Evolutionary conservation across 2,888 invertebrate genomes (phyloP).

Genomic region (Watsonalla binaria): DNA sequence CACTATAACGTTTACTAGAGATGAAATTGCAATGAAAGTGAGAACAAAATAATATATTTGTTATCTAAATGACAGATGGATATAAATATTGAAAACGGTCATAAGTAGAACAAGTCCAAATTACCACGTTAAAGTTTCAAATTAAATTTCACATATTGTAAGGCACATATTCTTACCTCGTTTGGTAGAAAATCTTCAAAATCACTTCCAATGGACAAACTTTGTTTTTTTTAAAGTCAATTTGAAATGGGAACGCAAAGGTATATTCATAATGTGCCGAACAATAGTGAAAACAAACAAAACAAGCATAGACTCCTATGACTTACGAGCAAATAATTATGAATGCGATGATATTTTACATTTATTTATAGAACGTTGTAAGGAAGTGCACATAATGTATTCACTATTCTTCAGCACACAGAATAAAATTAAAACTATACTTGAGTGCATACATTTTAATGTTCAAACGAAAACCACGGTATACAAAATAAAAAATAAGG

Average conservation of each 20-base stretch:
- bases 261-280: conserved; percentile 81
- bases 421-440: conserved; percentile 46
- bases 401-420: conserved; percentile 80
- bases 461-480: conserved; percentile 32
- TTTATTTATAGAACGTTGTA: conserved; percentile 40
- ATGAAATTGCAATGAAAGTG: no score
- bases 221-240: conserved; percentile 8
- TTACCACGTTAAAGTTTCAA: neutral
- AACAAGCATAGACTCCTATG: conserved; percentile 36
- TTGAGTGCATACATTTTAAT: conserved; percentile 59
- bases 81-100: no score
- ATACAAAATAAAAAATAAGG: conserved; percentile 24
- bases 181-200: conserved; percentile 27
- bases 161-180: conserved; percentile 76
- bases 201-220: conserved; percentile 22
- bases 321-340: conserved; percentile 23
- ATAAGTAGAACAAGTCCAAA: no score
- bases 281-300: conserved; percentile 87
- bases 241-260: conserved; percentile 29
- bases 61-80: no score
- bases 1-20: no score
- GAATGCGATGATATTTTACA: conserved; percentile 20
- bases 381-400: conserved; percentile 66
- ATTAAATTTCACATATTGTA: conserved; percentile 50
- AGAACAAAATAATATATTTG: no score